These are phyloP conservation scores for Okamejei kenojei DNA, from an alignment of 2,797 vertebrate genomes.

Conservation along the genomic window DNA sequence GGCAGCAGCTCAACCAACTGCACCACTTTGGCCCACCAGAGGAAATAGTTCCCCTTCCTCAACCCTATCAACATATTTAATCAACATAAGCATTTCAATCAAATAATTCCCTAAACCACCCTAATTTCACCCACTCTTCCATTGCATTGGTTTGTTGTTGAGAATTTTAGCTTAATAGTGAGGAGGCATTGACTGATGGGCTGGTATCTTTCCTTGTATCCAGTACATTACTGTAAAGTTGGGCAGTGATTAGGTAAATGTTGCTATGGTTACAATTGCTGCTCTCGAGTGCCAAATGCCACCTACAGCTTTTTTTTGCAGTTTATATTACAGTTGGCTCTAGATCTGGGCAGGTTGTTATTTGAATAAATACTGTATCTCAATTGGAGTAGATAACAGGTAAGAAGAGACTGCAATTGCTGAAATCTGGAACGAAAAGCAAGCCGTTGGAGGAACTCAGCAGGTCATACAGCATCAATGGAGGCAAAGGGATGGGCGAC, in stretches of 20 bases:
- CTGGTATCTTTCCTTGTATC: neutral
- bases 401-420: too few relatives aligned
- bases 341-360: slow-evolving; percentile 26
- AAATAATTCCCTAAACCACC: too few relatives aligned
- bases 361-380: neutral
- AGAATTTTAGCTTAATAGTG: neutral
- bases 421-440: too few relatives aligned
- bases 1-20: too few relatives aligned
- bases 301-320: slow-evolving; percentile 12
- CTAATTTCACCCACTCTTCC: neutral
- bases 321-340: slow-evolving; percentile 2
- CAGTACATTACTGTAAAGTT: neutral
- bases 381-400: neutral
- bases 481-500: too few relatives aligned
- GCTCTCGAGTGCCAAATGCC: neutral
- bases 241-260: neutral
- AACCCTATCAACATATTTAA: neutral
- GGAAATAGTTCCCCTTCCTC: neutral
- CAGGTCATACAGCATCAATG: too few relatives aligned
- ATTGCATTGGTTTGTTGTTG: neutral
- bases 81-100: neutral
- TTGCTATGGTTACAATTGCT: slow-evolving; percentile 17
- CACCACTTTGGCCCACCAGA: neutral
- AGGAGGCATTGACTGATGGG: neutral
- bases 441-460: too few relatives aligned